Evolutionary conservation across 2,797 vertebrate species (phyloP).

Genomic region (Synaphobranchus kaupii): DNA sequence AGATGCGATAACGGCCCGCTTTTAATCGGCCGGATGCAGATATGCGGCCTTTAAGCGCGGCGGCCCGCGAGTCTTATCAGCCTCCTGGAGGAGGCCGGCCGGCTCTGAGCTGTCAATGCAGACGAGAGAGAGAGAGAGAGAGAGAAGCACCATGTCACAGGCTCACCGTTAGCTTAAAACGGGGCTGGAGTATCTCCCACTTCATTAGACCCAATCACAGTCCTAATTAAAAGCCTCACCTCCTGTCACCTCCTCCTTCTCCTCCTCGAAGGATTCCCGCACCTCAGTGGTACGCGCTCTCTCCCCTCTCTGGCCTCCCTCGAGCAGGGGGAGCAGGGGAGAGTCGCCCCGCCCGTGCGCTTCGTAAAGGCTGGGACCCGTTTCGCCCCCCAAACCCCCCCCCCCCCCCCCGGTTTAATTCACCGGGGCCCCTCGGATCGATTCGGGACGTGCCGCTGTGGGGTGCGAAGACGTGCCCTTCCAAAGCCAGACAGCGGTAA

Average conservation of each 20-base stretch:
- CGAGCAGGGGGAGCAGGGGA: no score
- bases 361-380: no score
- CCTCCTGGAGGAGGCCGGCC: not conserved
- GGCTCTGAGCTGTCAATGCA: not conserved
- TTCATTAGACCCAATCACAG: slow-evolving; percentile 38
- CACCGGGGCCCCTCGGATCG: not conserved
- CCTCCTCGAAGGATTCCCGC: not conserved
- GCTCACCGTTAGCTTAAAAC: not conserved
- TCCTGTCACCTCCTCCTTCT: not conserved
- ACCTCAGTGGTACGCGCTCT: not conserved
- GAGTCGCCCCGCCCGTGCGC: no score
- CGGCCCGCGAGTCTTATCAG: not conserved
- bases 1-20: not conserved
- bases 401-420: not conserved
- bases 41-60: not conserved
- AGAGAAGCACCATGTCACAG: not conserved
- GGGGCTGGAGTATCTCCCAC: slow-evolving; percentile 31
- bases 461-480: not conserved
- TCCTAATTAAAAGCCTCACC: slow-evolving; percentile 39
- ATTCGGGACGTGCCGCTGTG: not conserved
- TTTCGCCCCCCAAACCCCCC: no score
- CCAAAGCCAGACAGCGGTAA: not conserved
- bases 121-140: not conserved
- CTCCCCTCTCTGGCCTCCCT: not conserved
- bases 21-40: not conserved